Evolutionary conservation across 30 jellyfish, hydroid and myxozoan species (phyloP).

Genomic region (Aurelia aurita complex sp. Pacific): DNA sequence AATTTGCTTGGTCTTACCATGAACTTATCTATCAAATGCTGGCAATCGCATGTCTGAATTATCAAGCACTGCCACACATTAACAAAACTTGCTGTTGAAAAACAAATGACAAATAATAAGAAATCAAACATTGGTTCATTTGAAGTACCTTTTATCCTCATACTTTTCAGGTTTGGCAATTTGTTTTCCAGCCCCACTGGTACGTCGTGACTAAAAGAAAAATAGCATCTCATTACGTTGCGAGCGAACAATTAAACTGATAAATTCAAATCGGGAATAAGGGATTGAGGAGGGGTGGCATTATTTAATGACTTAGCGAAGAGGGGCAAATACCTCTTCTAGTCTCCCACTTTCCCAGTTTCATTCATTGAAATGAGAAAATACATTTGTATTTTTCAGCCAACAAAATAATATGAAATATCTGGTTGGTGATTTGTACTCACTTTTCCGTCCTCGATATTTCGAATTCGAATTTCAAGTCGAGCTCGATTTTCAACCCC

Average conservation of each 20-base stretch:
- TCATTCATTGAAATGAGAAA: not conserved
- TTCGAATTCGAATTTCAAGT: constrained; percentile 84
- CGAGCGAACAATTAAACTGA: not conserved
- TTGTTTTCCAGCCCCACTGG: constrained; percentile 90
- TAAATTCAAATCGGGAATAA: not conserved
- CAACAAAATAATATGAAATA: not conserved
- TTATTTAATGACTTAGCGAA: no score
- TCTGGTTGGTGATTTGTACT: not conserved
- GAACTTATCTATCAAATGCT: no score
- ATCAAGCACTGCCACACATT: no score
- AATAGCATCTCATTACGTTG: not conserved
- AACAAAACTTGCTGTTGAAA: not conserved
- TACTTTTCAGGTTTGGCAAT: constrained; percentile 64
- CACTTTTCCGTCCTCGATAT: constrained; percentile 89
- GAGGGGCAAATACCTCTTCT: no score
- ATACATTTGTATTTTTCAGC: not conserved
- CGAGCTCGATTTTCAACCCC: constrained; percentile 88
- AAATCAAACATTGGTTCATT: not conserved
- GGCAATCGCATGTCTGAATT: no score
- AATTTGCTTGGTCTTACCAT: no score
- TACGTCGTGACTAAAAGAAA: constrained; percentile 61
- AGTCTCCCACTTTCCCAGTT: no score
- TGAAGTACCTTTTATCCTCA: constrained; percentile 70
- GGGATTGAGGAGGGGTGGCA: not conserved
- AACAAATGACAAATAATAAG: not conserved